phyloP scores from a whole-genome alignment of 2,113 vertebrate genomes.

The Brienomyrus longianalis region DNA sequence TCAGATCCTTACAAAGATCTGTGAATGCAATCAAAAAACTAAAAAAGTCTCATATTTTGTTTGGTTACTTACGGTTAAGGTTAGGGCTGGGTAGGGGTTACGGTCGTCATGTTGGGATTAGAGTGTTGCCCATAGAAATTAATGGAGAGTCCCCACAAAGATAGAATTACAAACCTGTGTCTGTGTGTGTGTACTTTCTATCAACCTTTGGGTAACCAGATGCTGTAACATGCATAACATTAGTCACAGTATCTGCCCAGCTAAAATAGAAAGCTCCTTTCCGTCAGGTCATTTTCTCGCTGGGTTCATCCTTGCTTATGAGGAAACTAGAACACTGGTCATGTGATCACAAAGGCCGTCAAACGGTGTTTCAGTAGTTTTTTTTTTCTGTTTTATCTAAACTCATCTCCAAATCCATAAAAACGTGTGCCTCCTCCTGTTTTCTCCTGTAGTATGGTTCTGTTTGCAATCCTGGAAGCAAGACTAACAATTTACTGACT shows the following conservation, averaged over 20 bases:
- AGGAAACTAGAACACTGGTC: background rate
- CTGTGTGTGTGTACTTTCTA: background rate
- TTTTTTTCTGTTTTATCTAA: background rate
- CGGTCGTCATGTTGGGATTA: background rate
- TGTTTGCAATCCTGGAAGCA: background rate
- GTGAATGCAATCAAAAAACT: background rate
- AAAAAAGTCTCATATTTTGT: background rate
- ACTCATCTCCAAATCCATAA: background rate
- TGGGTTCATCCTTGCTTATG: background rate
- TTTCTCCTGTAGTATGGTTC: background rate
- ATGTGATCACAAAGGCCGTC: background rate
- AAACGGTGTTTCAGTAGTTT: background rate
- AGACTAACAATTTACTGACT: background rate
- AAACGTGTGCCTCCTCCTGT: background rate
- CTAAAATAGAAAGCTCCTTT: background rate
- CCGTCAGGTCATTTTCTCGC: background rate
- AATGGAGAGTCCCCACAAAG: background rate
- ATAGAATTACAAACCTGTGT: background rate
- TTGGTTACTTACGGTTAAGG: background rate
- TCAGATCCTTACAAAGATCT: background rate
- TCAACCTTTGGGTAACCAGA: background rate
- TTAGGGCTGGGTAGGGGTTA: background rate
- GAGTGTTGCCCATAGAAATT: background rate
- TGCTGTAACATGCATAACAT: background rate
- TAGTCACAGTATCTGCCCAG: background rate